phyloP scores from a whole-genome alignment of 2,888 invertebrate genomes.

The Elgonia sp. region DNA sequence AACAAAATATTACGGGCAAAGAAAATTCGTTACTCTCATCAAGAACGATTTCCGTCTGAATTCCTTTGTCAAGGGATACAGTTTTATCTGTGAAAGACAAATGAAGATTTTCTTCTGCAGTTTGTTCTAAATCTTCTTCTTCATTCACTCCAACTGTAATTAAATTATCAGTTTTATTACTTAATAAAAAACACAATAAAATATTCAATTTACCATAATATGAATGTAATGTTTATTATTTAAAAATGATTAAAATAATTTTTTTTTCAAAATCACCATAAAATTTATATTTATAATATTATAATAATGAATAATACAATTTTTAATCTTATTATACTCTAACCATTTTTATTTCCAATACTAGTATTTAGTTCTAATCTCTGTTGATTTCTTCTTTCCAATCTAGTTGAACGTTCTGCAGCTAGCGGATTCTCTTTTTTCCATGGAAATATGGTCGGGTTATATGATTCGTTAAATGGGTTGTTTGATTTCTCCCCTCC shows the following conservation, averaged over 20 bases:
- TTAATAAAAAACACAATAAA: background rate
- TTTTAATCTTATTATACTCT: too few relatives aligned
- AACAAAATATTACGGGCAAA: slow-evolving; percentile 21
- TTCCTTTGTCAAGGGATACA: background rate
- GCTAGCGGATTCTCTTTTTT: slow-evolving; percentile 26
- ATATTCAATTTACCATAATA: background rate
- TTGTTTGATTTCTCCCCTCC: slow-evolving; percentile 26
- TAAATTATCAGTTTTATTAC: too few relatives aligned
- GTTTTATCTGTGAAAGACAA: background rate
- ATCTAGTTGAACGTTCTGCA: slow-evolving; percentile 4
- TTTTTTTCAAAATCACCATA: background rate
- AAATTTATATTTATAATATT: too few relatives aligned
- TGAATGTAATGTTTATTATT: too few relatives aligned
- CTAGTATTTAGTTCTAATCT: too few relatives aligned
- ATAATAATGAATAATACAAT: too few relatives aligned
- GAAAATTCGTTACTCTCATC: background rate
- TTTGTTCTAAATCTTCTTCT: background rate
- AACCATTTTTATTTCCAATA: too few relatives aligned
- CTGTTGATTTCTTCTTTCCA: background rate
- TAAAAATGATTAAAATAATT: background rate
- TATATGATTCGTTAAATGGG: slow-evolving; percentile 10
- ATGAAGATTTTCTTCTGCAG: background rate
- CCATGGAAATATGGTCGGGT: slow-evolving; percentile 46
- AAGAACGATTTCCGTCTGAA: slow-evolving; percentile 20
- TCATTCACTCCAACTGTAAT: background rate